A percentile compares a stretch with the other conserved stretches of the same genome.
phyloP scores from a whole-genome alignment of 2,113 vertebrate genomes.

The Struthio camelus region DNA sequence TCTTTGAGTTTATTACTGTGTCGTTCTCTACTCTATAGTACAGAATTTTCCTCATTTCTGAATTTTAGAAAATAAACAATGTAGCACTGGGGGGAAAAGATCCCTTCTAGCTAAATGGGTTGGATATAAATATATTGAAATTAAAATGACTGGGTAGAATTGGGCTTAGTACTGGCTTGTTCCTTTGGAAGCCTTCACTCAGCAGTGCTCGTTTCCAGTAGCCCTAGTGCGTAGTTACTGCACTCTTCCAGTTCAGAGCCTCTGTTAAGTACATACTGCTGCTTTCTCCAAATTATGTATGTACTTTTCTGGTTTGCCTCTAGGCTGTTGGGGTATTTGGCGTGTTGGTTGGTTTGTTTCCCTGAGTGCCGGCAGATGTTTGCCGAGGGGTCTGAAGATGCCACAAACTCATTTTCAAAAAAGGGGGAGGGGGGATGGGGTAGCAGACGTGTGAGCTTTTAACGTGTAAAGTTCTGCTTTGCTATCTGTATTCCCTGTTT shows the following conservation, averaged over 20 bases:
- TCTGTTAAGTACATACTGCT: constrained; percentile 19
- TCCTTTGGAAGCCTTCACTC: constrained; percentile 26
- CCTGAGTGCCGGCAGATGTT: background rate
- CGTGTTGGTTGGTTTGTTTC: background rate
- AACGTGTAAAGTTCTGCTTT: background rate
- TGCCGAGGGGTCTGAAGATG: background rate
- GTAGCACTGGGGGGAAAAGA: background rate
- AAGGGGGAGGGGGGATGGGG: too few species aligned
- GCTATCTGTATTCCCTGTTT: background rate
- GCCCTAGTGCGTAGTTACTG: constrained; percentile 35
- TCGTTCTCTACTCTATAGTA: background rate
- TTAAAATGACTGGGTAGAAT: constrained; percentile 1
- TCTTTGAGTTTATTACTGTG: background rate
- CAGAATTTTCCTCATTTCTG: background rate
- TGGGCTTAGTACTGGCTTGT: background rate
- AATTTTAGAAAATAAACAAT: background rate
- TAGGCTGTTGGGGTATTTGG: background rate
- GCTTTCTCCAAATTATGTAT: background rate
- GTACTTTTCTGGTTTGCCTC: background rate
- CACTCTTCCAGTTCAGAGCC: constrained; percentile 24
- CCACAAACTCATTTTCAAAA: background rate
- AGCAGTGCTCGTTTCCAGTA: constrained; percentile 36
- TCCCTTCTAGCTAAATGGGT: background rate
- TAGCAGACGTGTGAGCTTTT: background rate
- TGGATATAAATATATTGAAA: background rate